Base-by-base conservation (phyloP, 2,113 vertebrate species). In the Rhinogobius similis region DNA sequence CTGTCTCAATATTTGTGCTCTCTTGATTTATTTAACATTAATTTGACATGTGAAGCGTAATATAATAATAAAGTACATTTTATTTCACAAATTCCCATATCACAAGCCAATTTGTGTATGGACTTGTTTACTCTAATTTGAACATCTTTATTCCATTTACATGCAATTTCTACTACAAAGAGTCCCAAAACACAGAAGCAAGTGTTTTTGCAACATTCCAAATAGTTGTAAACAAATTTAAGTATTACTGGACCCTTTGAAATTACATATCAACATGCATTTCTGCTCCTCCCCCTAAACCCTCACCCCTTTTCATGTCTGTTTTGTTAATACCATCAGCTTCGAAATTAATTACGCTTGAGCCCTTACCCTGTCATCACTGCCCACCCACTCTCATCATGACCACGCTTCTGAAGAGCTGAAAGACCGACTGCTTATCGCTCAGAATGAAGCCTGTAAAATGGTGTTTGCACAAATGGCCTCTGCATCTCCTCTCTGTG, bases 301-400 rank as follows among this genome's bases (percentile, higher is more conserved):
- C 82, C 74, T 90, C 81, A 89, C 85, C 80, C 69, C 20, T 1
- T 70, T 69, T 56, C 83, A 67, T 70, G 58, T 83, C 29, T 82
- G 84, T 72, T 77, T 62, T 88, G 79, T 86, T 79, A 71, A 61
- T 65, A 80, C 83, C 87, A 83, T 88, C 86, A 82, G 78, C 90
- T 91, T 90, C 79, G 77, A 78, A 90, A 92, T 86, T 90, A 90
- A 92, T 91, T 88, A 87, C 85, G 88, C 63, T 82, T 70, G 70
- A 82, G 73, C 77, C 77, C 83, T 81, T 83, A 87, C 83, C 85
- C 86, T 85, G 80, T 89, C 80, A 92, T 91, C 88, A 91, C 70
- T 72, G 68, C 89, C 80, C 86, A 86, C 88, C 89, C 89, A 88
- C 89, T 55, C 52, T 84, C 86, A 84, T 86, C 85, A 78, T 29